phyloP scores from a whole-genome alignment of 1,140 invertebrate species.

The Brachystomella parvula region DNA sequence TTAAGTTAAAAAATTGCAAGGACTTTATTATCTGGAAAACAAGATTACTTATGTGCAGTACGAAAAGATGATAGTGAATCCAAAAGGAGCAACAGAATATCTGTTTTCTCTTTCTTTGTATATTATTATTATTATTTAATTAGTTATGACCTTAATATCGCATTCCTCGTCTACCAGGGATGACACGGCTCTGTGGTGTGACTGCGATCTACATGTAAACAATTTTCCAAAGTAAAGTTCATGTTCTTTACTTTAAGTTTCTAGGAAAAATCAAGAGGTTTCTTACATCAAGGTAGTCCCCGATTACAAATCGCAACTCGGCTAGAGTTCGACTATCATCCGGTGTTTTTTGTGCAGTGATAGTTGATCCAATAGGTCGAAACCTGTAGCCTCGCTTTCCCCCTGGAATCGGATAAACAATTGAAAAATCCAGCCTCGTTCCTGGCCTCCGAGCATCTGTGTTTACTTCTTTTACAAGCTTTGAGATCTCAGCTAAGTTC shows the following conservation, averaged over 20 bases:
- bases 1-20: too few species aligned
- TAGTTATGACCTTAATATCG: too few species aligned
- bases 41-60: too few species aligned
- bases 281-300: conserved; percentile 94
- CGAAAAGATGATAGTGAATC: too few species aligned
- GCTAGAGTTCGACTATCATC: conserved; percentile 84
- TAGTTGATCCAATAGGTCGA: conserved; percentile 89
- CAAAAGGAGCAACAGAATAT: too few species aligned
- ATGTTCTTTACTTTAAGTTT: too few species aligned
- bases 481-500: conserved; percentile 87
- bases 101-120: too few species aligned
- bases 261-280: too few species aligned
- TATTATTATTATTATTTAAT: too few species aligned
- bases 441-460: conserved; percentile 89
- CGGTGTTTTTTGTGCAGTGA: conserved; percentile 79
- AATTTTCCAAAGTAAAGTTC: too few species aligned
- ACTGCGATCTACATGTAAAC: too few species aligned
- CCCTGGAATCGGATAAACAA: conserved; percentile 84
- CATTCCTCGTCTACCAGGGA: neutral
- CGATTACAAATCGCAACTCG: conserved; percentile 76
- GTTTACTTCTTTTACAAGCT: conserved; percentile 95
- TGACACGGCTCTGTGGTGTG: conserved; percentile 66
- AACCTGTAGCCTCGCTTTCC: conserved; percentile 52
- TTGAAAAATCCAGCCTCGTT: conserved; percentile 93
- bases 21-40: too few species aligned